Base-by-base conservation (phyloP, 2,888 invertebrate genomes). In the Anorthoa munda region DNA sequence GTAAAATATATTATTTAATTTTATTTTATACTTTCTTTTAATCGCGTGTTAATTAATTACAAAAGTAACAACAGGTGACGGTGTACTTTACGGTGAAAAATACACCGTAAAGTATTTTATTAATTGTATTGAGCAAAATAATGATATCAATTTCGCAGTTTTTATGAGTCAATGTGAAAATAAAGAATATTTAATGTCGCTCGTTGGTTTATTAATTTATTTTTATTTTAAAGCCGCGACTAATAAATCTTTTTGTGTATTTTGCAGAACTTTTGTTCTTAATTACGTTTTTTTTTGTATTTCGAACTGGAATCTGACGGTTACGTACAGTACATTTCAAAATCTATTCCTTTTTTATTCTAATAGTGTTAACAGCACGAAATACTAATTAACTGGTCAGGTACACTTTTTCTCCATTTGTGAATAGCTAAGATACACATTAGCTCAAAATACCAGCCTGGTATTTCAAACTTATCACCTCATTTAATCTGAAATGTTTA, bases 401-500 rank as follows among this genome's bases (percentile, higher is more conserved):
- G 1, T 23, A 61, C 5, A 61, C 39, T 15, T 60, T 60, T 61
- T 21, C 2, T 0, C 3, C 9, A 39, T 9, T 9, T 39, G 9
- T 39, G 7, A 9, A 39, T 39, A 39, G 39, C 39, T 39, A 39
- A 39, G 59, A 23, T 3, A 46, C 46, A 46, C 31, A 17, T 23
- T 31, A 4, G 15, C 45, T 63, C 46, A 53, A 70, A 82, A 81
- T 68, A 76, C 31, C 67, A 70, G 26, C 51, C n/a, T 82, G 72
- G 23, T 74, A 77, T 82, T 82, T 77, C 23, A 64, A 79, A 67
- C 31, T 65, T 84, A 84, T 84, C 83, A 51, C 39, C 45, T 23
- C 51, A 63, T 70, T 75, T 56, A 73, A 84, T 85, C 83, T 73
- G 48, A 66, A 76, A 68, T 82, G 70, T 85, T 79, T 75, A 72